Percentiles rank a stretch among this genome's conserved stretches.
Evolutionary conservation across 2,797 vertebrate genomes (phyloP).

Genomic region (Sebastes minor): DNA sequence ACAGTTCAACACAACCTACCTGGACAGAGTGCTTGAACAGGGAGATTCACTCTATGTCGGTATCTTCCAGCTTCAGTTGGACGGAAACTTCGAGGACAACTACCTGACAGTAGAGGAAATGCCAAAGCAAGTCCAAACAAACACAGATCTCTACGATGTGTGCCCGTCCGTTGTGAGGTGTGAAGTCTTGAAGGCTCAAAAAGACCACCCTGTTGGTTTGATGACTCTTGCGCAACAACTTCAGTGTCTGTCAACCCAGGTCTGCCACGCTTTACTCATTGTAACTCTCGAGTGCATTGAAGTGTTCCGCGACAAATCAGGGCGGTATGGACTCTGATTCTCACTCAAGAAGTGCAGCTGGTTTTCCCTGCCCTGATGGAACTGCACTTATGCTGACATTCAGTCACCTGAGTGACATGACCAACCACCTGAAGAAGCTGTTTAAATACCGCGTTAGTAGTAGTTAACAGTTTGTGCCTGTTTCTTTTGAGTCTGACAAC

Average conservation of each 20-base stretch:
- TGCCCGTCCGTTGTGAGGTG: too few species aligned
- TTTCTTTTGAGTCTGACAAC: too few species aligned
- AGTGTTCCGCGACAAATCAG: too few species aligned
- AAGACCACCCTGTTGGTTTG: not conserved
- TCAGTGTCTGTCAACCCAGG: not conserved
- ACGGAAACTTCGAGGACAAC: not conserved
- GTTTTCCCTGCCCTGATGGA: not conserved
- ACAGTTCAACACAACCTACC: not conserved
- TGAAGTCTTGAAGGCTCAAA: too few species aligned
- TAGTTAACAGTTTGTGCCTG: not conserved
- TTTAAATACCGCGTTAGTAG: not conserved
- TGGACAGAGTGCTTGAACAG: not conserved
- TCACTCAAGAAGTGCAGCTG: not conserved
- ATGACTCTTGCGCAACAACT: not conserved
- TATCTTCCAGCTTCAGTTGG: not conserved
- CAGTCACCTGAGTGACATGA: not conserved
- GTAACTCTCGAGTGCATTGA: too few species aligned
- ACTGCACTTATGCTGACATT: not conserved
- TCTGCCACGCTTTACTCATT: too few species aligned
- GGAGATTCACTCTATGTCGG: not conserved
- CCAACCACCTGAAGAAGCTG: not conserved
- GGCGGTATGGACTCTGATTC: not conserved
- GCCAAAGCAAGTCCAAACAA: not conserved
- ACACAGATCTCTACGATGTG: not conserved
- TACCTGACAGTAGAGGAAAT: not conserved